These are phyloP conservation scores for Proteles cristata DNA, from an alignment of 2,113 vertebrate species.

Conservation along the genomic window DNA sequence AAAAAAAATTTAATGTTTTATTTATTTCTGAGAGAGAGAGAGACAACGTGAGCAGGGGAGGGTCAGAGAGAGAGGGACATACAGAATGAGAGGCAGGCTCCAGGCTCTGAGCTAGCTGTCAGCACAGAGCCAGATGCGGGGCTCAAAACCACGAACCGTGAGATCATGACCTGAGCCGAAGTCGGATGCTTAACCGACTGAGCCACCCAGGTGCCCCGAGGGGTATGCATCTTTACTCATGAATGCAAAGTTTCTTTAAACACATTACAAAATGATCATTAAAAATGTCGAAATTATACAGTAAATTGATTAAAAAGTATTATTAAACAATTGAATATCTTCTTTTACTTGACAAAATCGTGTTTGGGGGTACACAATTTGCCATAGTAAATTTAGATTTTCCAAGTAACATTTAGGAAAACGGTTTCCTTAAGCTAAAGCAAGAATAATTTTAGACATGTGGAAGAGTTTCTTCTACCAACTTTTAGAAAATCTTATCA, in stretches of 20 bases:
- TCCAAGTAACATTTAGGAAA: constrained; percentile 35
- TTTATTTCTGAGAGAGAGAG: too few species aligned
- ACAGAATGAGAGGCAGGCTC: too few species aligned
- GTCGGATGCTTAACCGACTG: too few species aligned
- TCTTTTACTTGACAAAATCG: not conserved
- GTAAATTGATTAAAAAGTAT: constrained; percentile 57
- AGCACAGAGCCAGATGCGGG: too few species aligned
- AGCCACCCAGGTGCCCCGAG: not conserved
- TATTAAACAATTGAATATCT: constrained; percentile 40
- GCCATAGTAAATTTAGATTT: not conserved
- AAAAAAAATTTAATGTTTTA: too few species aligned
- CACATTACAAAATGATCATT: constrained; percentile 41
- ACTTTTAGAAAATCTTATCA: constrained; percentile 30
- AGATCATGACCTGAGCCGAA: too few species aligned
- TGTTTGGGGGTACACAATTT: not conserved
- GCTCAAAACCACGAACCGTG: too few species aligned
- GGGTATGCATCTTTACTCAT: constrained; percentile 33
- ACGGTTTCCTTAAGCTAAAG: not conserved
- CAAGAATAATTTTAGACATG: not conserved
- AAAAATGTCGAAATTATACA: constrained; percentile 64
- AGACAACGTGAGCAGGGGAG: too few species aligned
- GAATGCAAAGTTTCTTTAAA: constrained; percentile 68
- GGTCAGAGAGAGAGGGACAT: too few species aligned
- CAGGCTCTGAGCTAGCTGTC: too few species aligned
- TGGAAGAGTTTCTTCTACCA: not conserved